Evolutionary conservation across 2,888 invertebrate genomes (phyloP).

Genomic region (Macrophya alboannulata): DNA sequence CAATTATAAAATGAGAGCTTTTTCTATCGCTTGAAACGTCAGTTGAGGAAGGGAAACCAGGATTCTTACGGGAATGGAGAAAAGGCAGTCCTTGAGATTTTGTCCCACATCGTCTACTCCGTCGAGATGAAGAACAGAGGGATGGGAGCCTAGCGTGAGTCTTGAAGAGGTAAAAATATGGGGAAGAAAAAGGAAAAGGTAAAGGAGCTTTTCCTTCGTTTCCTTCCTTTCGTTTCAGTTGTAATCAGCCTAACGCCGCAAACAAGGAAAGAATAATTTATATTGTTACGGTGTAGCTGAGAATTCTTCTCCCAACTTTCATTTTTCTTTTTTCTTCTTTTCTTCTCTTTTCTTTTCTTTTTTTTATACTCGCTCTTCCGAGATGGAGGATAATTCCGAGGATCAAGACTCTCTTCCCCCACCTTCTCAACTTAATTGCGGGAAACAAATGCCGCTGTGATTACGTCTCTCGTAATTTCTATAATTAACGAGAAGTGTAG

Average conservation of each 20-base stretch:
- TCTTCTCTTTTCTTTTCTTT: not conserved
- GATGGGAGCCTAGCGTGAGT: not conserved
- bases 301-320: not conserved
- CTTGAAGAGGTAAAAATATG: not conserved
- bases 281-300: slow-evolving; percentile 23
- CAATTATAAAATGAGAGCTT: not conserved
- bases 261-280: slow-evolving; percentile 29
- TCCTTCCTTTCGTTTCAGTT: slow-evolving; percentile 18
- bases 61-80: not conserved
- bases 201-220: slow-evolving; percentile 4
- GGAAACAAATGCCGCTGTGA: slow-evolving; percentile 5
- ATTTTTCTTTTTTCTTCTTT: not conserved
- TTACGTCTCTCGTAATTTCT: not conserved
- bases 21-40: not conserved
- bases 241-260: slow-evolving; percentile 36
- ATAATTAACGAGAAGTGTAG: slow-evolving; percentile 30
- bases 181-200: not conserved
- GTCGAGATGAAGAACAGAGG: slow-evolving; percentile 28
- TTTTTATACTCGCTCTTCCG: not conserved
- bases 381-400: slow-evolving; percentile 6
- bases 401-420: not conserved
- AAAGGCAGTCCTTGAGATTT: not conserved
- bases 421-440: slow-evolving; percentile 24
- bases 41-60: not conserved
- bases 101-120: not conserved